These are phyloP conservation scores for Gracilinanus agilis DNA, from an alignment of 2,113 vertebrate genomes.

Conservation along the genomic window DNA sequence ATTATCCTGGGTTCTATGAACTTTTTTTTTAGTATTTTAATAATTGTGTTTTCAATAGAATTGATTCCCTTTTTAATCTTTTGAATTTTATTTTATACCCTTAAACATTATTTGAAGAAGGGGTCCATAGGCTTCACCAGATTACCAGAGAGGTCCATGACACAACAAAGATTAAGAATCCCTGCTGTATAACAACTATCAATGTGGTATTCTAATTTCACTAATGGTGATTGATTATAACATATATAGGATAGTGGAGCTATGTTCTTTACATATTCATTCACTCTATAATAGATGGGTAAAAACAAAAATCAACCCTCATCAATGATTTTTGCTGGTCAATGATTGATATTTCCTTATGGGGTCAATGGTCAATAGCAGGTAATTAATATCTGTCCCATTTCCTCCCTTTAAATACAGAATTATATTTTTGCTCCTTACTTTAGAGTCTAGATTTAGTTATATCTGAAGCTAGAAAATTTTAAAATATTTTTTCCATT, in stretches of 20 bases:
- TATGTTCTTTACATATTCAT: background rate
- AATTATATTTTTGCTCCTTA: background rate
- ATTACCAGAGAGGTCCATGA: background rate
- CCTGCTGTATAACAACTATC: background rate
- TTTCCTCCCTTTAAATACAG: background rate
- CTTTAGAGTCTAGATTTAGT: background rate
- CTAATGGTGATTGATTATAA: background rate
- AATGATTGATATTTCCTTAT: conserved; percentile 2
- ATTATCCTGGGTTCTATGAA: background rate
- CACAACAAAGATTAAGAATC: background rate
- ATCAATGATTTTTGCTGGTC: background rate
- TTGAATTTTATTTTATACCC: background rate
- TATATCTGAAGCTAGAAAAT: background rate
- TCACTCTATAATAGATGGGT: conserved; percentile 2
- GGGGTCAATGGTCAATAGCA: background rate
- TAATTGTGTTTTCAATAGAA: background rate
- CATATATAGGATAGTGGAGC: background rate
- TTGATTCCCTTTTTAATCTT: background rate
- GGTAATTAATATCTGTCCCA: background rate
- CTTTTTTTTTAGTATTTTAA: background rate
- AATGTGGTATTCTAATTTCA: conserved; percentile 1
- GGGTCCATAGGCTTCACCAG: background rate
- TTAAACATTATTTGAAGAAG: background rate
- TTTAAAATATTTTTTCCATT: background rate
- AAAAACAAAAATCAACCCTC: background rate